Evolutionary conservation across 2,797 vertebrate species (phyloP), one percentile per base, ranked within the genome.

Genomic region (Danio tinwini): DNA sequence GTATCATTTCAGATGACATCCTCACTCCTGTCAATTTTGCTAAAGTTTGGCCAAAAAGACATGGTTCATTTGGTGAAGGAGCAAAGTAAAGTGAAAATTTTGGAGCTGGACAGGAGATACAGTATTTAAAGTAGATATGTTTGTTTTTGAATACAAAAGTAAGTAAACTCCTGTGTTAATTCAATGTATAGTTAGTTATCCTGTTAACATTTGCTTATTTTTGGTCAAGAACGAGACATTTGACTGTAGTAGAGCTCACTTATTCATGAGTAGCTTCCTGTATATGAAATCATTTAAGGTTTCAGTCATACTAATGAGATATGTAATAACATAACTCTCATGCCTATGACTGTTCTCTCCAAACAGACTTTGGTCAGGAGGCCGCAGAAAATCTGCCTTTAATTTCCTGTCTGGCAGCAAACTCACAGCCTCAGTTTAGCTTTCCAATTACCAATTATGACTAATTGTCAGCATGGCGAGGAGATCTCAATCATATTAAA

Each of bases 401-500:
- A 87, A 88, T 90, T 90, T 86, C 64, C 63, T 80, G 63, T 85
- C 74, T 82, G 69, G 83, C 72, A 72, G 71, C 81, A 62, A 10
- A 70, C 85, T 88, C 84, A 88, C 89, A 85, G 81, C 87, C 65
- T 0, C 14, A 82, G 84, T 90, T 93, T 90, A 87, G 89, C 90
- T 90, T 89, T 90, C 89, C 85, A 91, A 88, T 91, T 86, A 81
- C 84, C 87, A 82, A 84, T 86, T 76, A 74, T 80, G 81, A 65
- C 69, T 86, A 87, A 90, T 83, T 86, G 85, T 77, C 85, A 87
- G 77, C 75, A 55, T 6, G 17, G 84, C 75, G 83, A 89, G 47
- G 76, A 91, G 89, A 87, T 89, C 83, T 82, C 78, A 85, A 74
- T 19, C 69, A 78, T 76, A 53, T 52, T 45, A 85, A 86, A 85